Conservation (phyloP, 1,140 invertebrate genomes). For the Cataglyphis hispanica region DNA sequence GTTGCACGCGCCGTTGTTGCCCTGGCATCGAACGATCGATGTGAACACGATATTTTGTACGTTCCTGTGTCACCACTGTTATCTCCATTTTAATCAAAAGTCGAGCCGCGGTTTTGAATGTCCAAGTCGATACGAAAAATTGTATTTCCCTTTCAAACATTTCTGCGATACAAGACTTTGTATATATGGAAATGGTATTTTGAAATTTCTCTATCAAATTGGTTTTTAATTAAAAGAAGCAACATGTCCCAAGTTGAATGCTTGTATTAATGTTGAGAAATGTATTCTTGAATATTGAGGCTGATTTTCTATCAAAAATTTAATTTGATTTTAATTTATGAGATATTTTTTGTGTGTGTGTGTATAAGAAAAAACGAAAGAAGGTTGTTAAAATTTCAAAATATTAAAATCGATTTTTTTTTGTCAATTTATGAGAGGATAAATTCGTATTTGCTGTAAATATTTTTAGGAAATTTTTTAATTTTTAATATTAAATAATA, state of each 20-base stretch:
- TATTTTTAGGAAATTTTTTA: not conserved
- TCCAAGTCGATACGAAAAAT: conserved; percentile 39
- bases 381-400: not conserved
- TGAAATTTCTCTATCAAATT: not conserved
- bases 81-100: conserved; percentile 60
- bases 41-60: conserved; percentile 57
- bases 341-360: not conserved
- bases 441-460: not conserved
- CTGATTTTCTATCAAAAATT: not conserved
- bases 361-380: too few relatives aligned
- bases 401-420: conserved; percentile 13
- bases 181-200: conserved; percentile 38
- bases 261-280: not conserved
- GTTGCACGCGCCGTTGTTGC: conserved; percentile 41
- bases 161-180: conserved; percentile 14
- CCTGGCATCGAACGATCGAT: conserved; percentile 48
- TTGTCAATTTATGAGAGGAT: not conserved
- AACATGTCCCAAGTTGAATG: not conserved
- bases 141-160: conserved; percentile 43
- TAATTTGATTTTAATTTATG: not conserved
- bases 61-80: conserved; percentile 51
- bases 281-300: not conserved
- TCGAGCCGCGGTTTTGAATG: conserved; percentile 48
- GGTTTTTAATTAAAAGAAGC: conserved; percentile 46
- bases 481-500: conserved; percentile 2